These are phyloP conservation scores for Acleris emargana DNA, from an alignment of 2,888 invertebrate species.

Conservation along the genomic window DNA sequence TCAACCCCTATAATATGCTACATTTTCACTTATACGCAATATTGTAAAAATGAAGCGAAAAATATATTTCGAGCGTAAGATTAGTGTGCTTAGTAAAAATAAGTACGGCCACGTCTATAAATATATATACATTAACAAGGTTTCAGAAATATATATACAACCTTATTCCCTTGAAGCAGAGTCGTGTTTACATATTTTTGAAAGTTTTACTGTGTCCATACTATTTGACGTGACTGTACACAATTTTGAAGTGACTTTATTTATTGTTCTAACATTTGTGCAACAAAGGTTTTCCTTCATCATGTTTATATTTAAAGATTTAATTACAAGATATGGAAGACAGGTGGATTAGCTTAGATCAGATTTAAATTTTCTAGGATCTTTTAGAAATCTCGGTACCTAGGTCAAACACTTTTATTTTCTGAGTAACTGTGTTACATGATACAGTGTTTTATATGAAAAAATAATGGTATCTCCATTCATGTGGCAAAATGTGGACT, in stretches of 20 bases:
- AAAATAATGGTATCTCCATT: background rate
- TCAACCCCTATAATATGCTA: conserved; percentile 27
- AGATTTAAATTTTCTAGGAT: background rate
- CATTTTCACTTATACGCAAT: conserved; percentile 10
- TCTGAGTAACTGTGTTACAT: no score
- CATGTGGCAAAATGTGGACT: background rate
- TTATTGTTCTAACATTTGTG: background rate
- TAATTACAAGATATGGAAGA: conserved; percentile 35
- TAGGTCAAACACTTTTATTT: background rate
- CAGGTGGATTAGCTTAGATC: conserved; percentile 28
- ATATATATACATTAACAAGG: no score
- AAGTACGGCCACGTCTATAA: no score
- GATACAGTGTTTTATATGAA: no score
- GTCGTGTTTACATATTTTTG: no score
- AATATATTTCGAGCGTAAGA: conserved; percentile 25
- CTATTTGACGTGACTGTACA: no score
- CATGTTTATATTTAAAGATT: conserved; percentile 27
- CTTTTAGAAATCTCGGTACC: background rate
- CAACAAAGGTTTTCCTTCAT: conserved; percentile 5
- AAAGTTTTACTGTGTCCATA: no score
- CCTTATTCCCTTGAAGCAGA: no score
- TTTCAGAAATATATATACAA: no score
- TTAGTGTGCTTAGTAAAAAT: background rate
- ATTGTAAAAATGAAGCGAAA: conserved; percentile 23
- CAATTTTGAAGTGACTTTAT: background rate